Base-by-base conservation (phyloP, 2,888 invertebrate species). In the Nomada flava region DNA sequence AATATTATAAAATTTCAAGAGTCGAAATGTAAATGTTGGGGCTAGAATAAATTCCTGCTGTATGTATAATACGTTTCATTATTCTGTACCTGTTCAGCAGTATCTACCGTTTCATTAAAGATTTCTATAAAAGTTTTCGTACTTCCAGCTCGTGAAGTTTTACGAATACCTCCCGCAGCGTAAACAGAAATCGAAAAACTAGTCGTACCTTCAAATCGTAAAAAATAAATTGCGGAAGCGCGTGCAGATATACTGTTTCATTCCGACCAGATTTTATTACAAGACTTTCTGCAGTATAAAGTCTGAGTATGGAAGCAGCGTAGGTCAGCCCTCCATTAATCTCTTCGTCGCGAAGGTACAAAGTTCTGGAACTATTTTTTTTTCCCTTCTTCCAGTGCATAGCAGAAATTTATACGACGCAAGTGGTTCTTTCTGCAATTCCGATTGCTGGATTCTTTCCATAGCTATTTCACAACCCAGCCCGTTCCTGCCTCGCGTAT, bases 101-200 rank as follows among this genome's bases (percentile, higher is more conserved):
- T 36, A 36, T 5, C 36, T 7, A 10, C n/a, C 15, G 42, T 63
- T 15, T 63, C 62, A 20, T 42, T 62, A 36, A n/a, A 42, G 36
- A 42, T 42, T 63, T 20, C 15, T 20, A 20, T 15, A 15, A 42
- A 63, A 63, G n/a, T 63, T 36, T 9, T 29, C 42, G 13, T 20
- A 42, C 20, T 15, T 10, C 18, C 15, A 26, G 26, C 2, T 26
- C 20, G 13, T 4, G 13, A 57, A 57, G 11, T 47, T 65, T 50
- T 9, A 50, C 47, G n/a, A 50, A 18, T 18, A 13, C 26, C n/a
- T 5, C 11, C 2, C 50, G 11, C 11, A 11, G 26, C 26, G 23
- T 57, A 13, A 65, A 36, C 20, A 20, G 68, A 68, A 68, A 68
- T 55, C 20, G 68, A 57, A 44, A 57, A 11, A 20, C 42, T 2